Base-by-base conservation (phyloP, 2,113 vertebrate species). In the Trematocara variabile region DNA sequence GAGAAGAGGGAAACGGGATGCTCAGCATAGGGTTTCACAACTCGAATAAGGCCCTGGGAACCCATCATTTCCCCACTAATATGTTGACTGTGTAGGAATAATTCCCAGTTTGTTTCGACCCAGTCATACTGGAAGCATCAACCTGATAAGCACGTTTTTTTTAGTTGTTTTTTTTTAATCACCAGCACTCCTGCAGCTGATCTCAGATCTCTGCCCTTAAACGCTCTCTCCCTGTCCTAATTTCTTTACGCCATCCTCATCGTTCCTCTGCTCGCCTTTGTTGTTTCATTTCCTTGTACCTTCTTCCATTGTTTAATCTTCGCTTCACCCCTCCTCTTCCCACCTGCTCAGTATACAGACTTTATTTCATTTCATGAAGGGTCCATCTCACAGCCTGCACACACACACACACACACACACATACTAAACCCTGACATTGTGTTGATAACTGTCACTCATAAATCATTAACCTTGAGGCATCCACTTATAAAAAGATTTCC, bases 301-400 rank as follows among this genome's bases (percentile, higher is more conserved):
- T 65, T 65, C 28, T 54, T 75, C 58, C 73, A 44, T 77, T 39
- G 20, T 82, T 91, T 77, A 84, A 89, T 92, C 86, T 79, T 50
- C 4, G 2, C 75, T 9, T 13, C 34, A 54, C 41, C 53, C 8
- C 68, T 48, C 5, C 56, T 14, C 70, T 28, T 83, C 44, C 28
- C 46, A 70, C 50, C 88, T 80, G 48, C 92, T 94, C 92, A 92
- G 81, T 90, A 87, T 79, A 92, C 90, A 91, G 83, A 90, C 91
- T 93, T 94, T 93, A 89, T 93, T 89, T 94, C 91, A 92, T 90
- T 93, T 90, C 77, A 90, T 82, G 54, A 90, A 87, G 50, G 39
- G 18, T 82, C 55, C 68, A 80, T 65, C 55, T 60, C 18, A 70
- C 60, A 82, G 46, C 20, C 46, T 68, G 12, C 54, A 16, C 54